Evolutionary conservation across 2,888 invertebrate species (phyloP), one percentile per base, ranked within the genome.

Genomic region (Heteropelma amictum): DNA sequence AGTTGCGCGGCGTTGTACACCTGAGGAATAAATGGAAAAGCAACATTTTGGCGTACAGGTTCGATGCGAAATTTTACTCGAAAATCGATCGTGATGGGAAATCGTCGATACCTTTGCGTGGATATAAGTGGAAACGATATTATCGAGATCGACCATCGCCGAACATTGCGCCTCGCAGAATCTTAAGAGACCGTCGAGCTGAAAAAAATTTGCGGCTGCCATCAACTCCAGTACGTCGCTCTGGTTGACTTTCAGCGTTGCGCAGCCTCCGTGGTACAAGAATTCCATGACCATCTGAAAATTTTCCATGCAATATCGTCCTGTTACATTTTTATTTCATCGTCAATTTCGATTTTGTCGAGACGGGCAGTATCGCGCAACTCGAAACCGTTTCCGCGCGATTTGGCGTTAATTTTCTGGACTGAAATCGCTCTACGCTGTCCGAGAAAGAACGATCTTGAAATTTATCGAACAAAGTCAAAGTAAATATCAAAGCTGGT

Each of bases 61-160:
- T 3, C 1, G 6, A 17, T 33, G 1, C 6, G 3, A 21, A n/a
- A 14, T 14, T 3, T 19, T 33, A 21, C 19, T 45, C 17, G n/a
- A 4, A 30, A 28, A 42, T 10, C 1, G 0, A 14, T 7, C 0
- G 21, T n/a, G 1, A n/a, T n/a, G n/a, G n/a, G n/a, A n/a, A n/a
- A n/a, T n/a, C n/a, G n/a, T n/a, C n/a, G n/a, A n/a, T 67, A 95
- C 96, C 94, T 97, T 97, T 51, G 97, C 97, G 87, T 97, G 97
- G 83, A 97, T 97, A 85, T 97, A 97, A 91, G 97, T 95, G 14
- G 96, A 96, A 53, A 97, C 96, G 51, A 97, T 95, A 87, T 97
- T 97, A 85, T 97, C 96, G 75, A 96, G 91, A 84, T 96, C 95
- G 12, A 97, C 93, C 90, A 96, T 93, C 60, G 93, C 92, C 0